These are phyloP conservation scores for Sebastolobus alascanus DNA, from an alignment of 2,797 vertebrate species.

Conservation along the genomic window DNA sequence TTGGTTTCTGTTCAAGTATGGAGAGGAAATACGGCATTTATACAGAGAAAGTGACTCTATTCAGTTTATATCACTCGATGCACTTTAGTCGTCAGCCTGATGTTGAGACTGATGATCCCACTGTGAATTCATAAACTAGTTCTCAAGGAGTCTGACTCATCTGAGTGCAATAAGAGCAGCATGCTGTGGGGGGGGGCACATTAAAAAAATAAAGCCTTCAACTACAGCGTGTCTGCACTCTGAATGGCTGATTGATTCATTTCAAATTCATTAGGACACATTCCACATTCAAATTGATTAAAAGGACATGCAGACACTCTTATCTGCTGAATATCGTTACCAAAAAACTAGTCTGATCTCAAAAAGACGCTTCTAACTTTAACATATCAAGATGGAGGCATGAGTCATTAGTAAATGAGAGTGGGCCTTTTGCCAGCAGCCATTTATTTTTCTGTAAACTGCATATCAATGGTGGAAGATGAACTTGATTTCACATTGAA, in stretches of 20 bases:
- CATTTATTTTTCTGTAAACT: constrained; percentile 37
- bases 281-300: constrained; percentile 67
- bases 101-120: constrained; percentile 57
- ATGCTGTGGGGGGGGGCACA: constrained; percentile 1
- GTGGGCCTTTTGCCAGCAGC: constrained; percentile 43
- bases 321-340: constrained; percentile 11
- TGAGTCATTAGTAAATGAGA: constrained; percentile 57
- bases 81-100: constrained; percentile 42
- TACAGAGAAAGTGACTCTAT: neutral
- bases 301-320: constrained; percentile 35
- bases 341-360: constrained; percentile 7
- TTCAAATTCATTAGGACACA: constrained; percentile 67
- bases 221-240: constrained; percentile 29
- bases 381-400: constrained; percentile 32
- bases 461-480: constrained; percentile 29
- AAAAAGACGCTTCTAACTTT: constrained; percentile 41
- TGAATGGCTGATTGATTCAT: constrained; percentile 54
- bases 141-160: constrained; percentile 73
- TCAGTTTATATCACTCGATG: constrained; percentile 24
- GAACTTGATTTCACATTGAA: constrained; percentile 31
- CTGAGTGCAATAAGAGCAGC: constrained; percentile 39
- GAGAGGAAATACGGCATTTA: constrained; percentile 7
- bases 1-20: constrained; percentile 91
- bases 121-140: constrained; percentile 43
- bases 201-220: constrained; percentile 41